Evolutionary conservation across 1,140 invertebrate genomes (phyloP).

Genomic region (Drosophila tropicalis): DNA sequence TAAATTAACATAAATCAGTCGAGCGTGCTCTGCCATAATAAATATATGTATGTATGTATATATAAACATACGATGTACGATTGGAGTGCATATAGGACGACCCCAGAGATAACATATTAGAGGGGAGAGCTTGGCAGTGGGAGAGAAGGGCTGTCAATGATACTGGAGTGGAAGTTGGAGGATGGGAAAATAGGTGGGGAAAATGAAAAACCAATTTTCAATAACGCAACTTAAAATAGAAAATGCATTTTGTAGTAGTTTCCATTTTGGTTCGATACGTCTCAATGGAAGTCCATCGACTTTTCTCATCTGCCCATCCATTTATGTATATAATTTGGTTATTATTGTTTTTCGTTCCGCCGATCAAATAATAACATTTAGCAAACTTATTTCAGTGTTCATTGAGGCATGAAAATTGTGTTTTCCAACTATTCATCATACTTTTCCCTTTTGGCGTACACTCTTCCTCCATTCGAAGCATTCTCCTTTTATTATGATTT

Average conservation of each 20-base stretch:
- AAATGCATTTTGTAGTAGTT: slow-evolving; percentile 55
- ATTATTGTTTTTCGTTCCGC: slow-evolving; percentile 30
- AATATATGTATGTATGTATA: slow-evolving; percentile 42
- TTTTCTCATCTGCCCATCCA: slow-evolving; percentile 45
- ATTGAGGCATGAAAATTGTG: slow-evolving; percentile 71
- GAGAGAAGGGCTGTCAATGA: background rate
- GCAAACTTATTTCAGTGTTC: slow-evolving; percentile 57
- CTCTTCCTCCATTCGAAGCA: background rate
- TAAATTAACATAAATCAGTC: slow-evolving; percentile 78
- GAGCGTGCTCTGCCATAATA: slow-evolving; percentile 75
- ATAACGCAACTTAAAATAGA: slow-evolving; percentile 47
- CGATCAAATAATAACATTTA: slow-evolving; percentile 68
- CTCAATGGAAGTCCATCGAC: slow-evolving; percentile 19
- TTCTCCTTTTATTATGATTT: slow-evolving; percentile 18
- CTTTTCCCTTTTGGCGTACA: background rate
- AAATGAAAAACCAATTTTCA: slow-evolving; percentile 45
- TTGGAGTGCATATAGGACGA: background rate
- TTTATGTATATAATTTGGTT: slow-evolving; percentile 58
- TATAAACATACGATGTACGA: slow-evolving; percentile 28
- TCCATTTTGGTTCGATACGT: slow-evolving; percentile 28
- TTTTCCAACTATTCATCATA: slow-evolving; percentile 24
- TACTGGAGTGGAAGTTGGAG: background rate
- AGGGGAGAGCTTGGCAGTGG: background rate
- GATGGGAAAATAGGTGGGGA: background rate
- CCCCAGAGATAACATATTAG: background rate